phyloP scores from a whole-genome alignment of 2,113 vertebrate genomes.

The Phrynosoma platyrhinos region DNA sequence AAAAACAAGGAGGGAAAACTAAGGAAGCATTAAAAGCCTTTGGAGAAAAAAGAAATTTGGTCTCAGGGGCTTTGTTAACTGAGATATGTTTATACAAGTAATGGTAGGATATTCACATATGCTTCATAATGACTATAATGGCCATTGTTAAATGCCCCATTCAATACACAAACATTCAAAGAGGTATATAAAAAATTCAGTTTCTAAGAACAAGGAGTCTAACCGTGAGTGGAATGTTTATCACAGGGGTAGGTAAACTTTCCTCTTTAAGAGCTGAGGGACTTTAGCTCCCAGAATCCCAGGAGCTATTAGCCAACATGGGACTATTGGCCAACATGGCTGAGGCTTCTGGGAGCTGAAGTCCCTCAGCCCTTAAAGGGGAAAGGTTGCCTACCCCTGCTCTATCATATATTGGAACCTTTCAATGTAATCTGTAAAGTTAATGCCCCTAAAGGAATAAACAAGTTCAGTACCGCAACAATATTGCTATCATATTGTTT shows the following conservation, averaged over 20 bases:
- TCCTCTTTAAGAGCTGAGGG: no score
- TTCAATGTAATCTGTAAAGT: background rate
- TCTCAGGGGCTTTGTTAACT: no score
- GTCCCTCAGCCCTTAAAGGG: no score
- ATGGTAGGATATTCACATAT: background rate
- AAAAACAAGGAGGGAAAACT: no score
- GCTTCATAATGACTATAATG: background rate
- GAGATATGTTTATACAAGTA: background rate
- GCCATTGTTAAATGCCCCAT: background rate
- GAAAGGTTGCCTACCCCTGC: no score
- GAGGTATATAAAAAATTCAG: background rate
- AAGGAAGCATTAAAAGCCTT: no score
- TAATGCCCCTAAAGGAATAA: background rate
- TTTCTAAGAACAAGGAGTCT: background rate
- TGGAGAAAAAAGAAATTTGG: no score
- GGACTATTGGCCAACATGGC: no score
- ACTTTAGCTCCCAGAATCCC: no score
- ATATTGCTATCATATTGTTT: conserved; percentile 45
- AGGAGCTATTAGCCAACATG: no score
- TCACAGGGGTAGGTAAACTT: no score
- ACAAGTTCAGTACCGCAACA: background rate
- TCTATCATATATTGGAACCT: background rate
- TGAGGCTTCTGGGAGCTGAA: no score
- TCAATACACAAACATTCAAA: background rate
- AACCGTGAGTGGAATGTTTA: background rate